Conservation (phyloP, 2,797 vertebrate species). For the Oceanodroma leucorhoa region DNA sequence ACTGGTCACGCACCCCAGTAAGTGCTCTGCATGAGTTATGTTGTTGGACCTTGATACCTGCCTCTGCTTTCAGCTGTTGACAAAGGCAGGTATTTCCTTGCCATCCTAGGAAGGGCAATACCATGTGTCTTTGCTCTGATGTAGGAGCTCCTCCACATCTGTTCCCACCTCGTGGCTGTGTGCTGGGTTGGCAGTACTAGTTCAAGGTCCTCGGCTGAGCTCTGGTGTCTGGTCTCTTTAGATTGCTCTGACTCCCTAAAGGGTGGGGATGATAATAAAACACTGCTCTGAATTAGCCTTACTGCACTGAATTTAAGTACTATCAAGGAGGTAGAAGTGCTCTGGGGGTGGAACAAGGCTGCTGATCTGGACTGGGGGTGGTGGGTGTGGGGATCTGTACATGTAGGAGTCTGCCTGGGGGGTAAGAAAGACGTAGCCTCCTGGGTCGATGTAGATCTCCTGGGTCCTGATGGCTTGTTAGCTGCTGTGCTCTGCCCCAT, state of each 20-base stretch:
- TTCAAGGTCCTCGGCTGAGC: neutral
- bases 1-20: neutral
- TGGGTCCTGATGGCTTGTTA: accelerated
- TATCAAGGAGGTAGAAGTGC: accelerated
- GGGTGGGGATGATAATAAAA: neutral
- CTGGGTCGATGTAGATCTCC: neutral
- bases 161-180: accelerated
- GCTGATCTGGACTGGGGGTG: neutral
- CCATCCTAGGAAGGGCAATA: accelerated
- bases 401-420: neutral
- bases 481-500: neutral
- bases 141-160: neutral
- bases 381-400: neutral
- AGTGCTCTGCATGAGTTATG: accelerated
- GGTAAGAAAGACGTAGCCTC: too few relatives aligned
- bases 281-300: neutral
- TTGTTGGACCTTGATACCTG: accelerated
- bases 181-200: neutral
- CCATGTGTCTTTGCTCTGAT: accelerated
- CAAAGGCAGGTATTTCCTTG: accelerated
- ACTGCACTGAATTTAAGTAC: accelerated
- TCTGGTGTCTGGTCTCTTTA: accelerated
- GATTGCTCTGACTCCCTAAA: too few relatives aligned
- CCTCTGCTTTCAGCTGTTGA: accelerated
- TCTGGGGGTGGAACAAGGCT: too few relatives aligned